phyloP scores from a whole-genome alignment of 2,888 invertebrate genomes.

The Willowsia nigromaculata region DNA sequence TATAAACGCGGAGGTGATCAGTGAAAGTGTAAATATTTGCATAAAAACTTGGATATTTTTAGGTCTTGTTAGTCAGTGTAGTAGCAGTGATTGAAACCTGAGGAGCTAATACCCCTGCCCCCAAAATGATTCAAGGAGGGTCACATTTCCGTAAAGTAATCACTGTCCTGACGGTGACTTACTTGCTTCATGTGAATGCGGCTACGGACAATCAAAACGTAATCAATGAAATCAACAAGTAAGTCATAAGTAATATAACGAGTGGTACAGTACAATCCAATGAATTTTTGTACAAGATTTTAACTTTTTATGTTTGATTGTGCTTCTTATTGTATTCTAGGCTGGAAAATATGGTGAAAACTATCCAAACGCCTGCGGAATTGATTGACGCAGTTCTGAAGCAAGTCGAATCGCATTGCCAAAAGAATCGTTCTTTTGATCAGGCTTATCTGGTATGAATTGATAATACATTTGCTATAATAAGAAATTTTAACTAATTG shows the following conservation, averaged over 20 bases:
- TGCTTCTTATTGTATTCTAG: constrained; percentile 36
- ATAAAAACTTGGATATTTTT: too few relatives aligned
- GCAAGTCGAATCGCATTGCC: constrained; percentile 73
- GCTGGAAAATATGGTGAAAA: constrained; percentile 56
- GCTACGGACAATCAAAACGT: constrained; percentile 60
- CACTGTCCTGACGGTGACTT: constrained; percentile 52
- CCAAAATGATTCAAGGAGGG: constrained; percentile 54
- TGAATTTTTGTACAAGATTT: neutral
- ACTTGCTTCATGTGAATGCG: constrained; percentile 58
- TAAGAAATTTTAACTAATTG: neutral
- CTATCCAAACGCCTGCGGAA: constrained; percentile 69
- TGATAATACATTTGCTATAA: neutral
- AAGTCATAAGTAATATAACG: neutral
- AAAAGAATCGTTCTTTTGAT: constrained; percentile 51
- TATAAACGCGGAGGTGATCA: too few relatives aligned
- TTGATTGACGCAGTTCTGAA: constrained; percentile 69
- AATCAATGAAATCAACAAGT: constrained; percentile 71
- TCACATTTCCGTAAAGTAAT: constrained; percentile 59
- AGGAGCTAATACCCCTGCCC: neutral
- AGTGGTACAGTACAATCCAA: neutral
- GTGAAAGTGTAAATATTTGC: too few relatives aligned
- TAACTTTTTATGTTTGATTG: neutral
- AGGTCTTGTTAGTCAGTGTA: neutral
- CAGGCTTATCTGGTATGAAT: constrained; percentile 51
- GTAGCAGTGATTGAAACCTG: neutral